Evolutionary conservation across 2,113 vertebrate genomes (phyloP), one percentile per base, ranked within the genome.

Genomic region (Neogobius melanostomus): DNA sequence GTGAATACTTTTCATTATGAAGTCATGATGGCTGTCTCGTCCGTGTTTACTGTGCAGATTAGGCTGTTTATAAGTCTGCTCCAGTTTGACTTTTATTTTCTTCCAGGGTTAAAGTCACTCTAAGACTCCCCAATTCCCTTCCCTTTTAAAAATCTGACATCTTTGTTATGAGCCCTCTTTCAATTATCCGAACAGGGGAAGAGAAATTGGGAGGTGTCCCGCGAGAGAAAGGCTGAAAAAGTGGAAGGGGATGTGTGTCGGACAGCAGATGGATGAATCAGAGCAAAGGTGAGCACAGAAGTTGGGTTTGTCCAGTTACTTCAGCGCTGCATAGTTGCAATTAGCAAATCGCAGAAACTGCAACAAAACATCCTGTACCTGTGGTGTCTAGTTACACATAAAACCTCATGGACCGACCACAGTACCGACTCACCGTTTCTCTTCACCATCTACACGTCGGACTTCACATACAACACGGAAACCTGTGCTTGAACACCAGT

Each of bases 1-100:
- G 28, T 5, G 82, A 87, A 66, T 74, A 56, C 49, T 75, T 11
- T 57, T 86, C 46, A 85, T 89, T 89, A 88, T 43, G 71, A 57
- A 65, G 71, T 66, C 75, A 56, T 80, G 70, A 60, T 62, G 75
- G 68, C 78, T 85, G 83, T 82, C 86, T 80, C 64, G 48, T 8
- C 14, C 45, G 46, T 67, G 57, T 84, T 87, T 84, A 79, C 64
- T 82, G 61, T 56, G n/a, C 79, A 68, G 78, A 76, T 67, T 79
- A 70, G 56, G 59, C 71, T 64, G 79, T 84, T 68, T 69, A 61
- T 72, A 66, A 71, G 69, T 43, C 16, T 57, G 21, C 69, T 21
- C 6, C 50, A 43, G 42, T 7, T 45, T 1, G 16, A 63, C 49
- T 68, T 52, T 0, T 60, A 44, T 44, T 75, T 67, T 36, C 69